Evolutionary conservation across 2,888 invertebrate genomes (phyloP), one percentile per base, ranked within the genome.

Genomic region (Hirtodrosophila trivittata): DNA sequence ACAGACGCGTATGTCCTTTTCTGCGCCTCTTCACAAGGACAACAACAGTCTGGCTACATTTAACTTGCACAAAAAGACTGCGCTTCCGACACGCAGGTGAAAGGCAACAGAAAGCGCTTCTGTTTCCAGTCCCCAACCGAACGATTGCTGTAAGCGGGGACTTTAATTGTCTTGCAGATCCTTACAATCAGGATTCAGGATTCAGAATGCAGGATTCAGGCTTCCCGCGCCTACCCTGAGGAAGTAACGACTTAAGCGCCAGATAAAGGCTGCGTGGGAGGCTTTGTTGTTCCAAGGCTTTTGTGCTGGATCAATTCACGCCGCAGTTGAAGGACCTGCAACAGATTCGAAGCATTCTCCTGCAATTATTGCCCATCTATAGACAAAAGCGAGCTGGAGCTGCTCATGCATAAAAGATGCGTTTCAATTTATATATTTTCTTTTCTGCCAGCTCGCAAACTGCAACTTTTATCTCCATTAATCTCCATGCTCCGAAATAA

Each of bases 191-290:
- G 42, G 38, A 43, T 52, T 28, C 50, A 51, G 30, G 5, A n/a
- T n/a, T n/a, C n/a, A n/a, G n/a, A n/a, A n/a, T n/a, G n/a, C n/a
- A n/a, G n/a, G n/a, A n/a, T n/a, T n/a, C n/a, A n/a, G n/a, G n/a
- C n/a, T n/a, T n/a, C n/a, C n/a, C n/a, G n/a, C n/a, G n/a, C n/a
- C n/a, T n/a, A n/a, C 14, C 8, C 46, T 1, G 54, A 42, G 74
- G 72, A 68, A 51, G 46, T 45, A 64, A 51, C 59, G 69, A 64
- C 74, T 72, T 72, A 72, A 64, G 72, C 69, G 33, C 41, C 41
- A 54, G 64, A 60, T 68, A 68, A 73, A 62, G 56, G 54, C 38
- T 32, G 32, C 21, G 41, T 32, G 28, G 51, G 5, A n/a, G 28
- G 28, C 30, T 58, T 55, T 63, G 51, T 73, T 71, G 57, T 16